Evolutionary conservation across 2,797 vertebrate genomes (phyloP).

Genomic region (Martes flavigula): DNA sequence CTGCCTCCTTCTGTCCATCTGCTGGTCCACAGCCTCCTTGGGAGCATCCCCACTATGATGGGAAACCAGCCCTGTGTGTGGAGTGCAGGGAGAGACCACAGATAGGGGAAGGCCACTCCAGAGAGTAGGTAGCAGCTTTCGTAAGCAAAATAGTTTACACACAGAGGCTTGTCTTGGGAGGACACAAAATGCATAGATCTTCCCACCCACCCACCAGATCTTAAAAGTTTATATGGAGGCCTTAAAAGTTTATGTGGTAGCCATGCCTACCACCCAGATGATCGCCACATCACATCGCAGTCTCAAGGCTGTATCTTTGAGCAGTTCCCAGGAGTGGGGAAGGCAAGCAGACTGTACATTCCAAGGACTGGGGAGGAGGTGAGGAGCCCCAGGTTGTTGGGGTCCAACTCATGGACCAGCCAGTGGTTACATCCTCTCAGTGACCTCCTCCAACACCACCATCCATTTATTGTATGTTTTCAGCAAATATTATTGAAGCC

Average conservation of each 20-base stretch:
- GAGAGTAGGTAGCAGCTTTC: background rate
- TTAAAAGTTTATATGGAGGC: background rate
- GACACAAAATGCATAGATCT: background rate
- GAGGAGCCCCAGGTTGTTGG: background rate
- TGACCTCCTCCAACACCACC: background rate
- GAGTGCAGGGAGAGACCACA: background rate
- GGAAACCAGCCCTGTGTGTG: background rate
- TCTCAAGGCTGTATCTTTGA: background rate
- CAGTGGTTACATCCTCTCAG: background rate
- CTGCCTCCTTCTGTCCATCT: background rate
- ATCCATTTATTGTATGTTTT: background rate
- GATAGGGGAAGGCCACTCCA: background rate
- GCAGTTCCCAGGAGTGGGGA: background rate
- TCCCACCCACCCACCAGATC: background rate
- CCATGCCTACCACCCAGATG: background rate
- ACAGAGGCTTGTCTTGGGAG: background rate
- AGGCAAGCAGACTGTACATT: background rate
- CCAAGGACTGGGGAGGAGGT: background rate
- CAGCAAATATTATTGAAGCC: background rate
- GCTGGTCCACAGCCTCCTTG: background rate
- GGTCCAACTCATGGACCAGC: background rate
- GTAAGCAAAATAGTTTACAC: background rate
- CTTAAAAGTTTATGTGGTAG: background rate
- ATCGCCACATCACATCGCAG: background rate
- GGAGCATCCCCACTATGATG: background rate